Evolutionary conservation across 2,888 invertebrate species (phyloP), one percentile per base, ranked within the genome.

Genomic region (Gymnocheta viridis): DNA sequence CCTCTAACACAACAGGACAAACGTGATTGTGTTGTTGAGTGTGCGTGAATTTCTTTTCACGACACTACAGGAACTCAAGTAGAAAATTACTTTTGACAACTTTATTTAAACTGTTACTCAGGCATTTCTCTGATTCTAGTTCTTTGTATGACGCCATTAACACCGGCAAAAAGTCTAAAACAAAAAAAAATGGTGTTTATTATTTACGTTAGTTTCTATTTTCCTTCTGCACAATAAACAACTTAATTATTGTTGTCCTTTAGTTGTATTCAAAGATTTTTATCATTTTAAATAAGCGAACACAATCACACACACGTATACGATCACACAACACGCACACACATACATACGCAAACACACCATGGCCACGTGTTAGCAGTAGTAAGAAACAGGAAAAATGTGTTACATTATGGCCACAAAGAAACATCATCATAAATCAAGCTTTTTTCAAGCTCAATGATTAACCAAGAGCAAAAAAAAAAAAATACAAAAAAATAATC

Each of bases 391-490:
- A 58, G 47, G 22, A 12, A 49, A 67, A 76, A 35, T 76, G 66
- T 76, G 66, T 66, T 58, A 35, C 66, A 38, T 14, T 49, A 17
- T 73, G 41, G 70, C 24, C 49, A 38, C 49, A 62, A 49, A 27
- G 10, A 60, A 38, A 60, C 22, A 49, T 49, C 60, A 62, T 49
- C 49, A 73, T 49, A 73, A 73, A 73, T 73, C 73, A 73, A 49
- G 35, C 2, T 38, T 22, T 67, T 35, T 60, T 60, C 1, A 41
- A 27, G 56, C 60, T 60, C 27, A 47, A 62, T 62, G 35, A 35
- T 51, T 62, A n/a, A 60, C 5, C n/a, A 24, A 47, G 2, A 41
- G 24, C 9, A 35, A 38, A 24, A 38, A 4, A 19, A 49, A n/a
- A n/a, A n/a, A n/a, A n/a, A n/a, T n/a, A n/a, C n/a, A n/a, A n/a